Evolutionary conservation across 2,797 vertebrate species (phyloP), one percentile per base, ranked within the genome.

Genomic region (Loriculus beryllinus): DNA sequence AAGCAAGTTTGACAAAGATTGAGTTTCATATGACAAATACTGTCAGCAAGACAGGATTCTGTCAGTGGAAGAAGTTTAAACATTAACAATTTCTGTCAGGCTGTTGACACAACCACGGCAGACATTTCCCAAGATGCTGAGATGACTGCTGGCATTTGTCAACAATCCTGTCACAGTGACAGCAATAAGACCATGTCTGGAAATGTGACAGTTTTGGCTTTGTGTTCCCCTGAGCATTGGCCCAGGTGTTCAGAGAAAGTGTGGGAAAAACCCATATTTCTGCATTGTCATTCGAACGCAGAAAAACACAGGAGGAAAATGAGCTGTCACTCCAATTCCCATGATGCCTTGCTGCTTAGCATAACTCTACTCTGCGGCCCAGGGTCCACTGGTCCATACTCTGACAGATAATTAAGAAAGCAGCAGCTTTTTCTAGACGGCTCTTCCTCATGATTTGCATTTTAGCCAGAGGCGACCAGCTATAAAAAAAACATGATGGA

Each of bases 121-220:
- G 99, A 99, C 99, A 99, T 99, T 99, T 99, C 99, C 99, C 99
- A 99, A 98, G 99, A 98, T 99, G 98, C 99, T 96, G 98, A 99
- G 99, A 99, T 99, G 99, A 99, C 99, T 99, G 99, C 99, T 99
- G 99, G 99, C 99, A 99, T 99, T 99, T 99, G 99, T 99, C 99
- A 99, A 99, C 99, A 99, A 99, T 99, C 98, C 99, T 99, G 99
- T 99, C 99, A 99, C 97, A 83, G 98, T 98, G 90, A 98, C 98
- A 98, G 98, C 98, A 98, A 98, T 98, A 98, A 98, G 98, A 98
- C 98, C 98, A 97, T 98, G 98, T 98, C 98, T 98, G 98, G 98
- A 98, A 98, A 98, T 98, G 98, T 98, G 98, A 98, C 98, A 98
- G 98, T 98, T 98, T 98, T 98, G 98, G 98, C 98, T 98, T 98